Evolutionary conservation across 2,888 invertebrate genomes (phyloP).

Genomic region (Caenorhabditis sinica): DNA sequence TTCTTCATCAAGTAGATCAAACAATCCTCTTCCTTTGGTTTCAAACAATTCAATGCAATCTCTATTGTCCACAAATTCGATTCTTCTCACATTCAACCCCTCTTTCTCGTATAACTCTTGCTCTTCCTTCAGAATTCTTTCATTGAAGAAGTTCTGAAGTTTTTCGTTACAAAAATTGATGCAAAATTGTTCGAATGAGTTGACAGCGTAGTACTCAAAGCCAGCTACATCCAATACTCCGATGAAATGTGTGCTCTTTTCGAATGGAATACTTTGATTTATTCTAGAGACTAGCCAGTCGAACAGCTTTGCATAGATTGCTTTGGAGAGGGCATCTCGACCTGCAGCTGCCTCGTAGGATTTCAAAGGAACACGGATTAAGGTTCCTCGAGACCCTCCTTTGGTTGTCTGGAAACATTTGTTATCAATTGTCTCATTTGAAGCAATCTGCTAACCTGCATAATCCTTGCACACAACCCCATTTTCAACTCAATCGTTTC

Average conservation of each 20-base stretch:
- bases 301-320: conserved; percentile 95
- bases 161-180: conserved; percentile 99
- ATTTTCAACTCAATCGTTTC: conserved; percentile 90
- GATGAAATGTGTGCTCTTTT: conserved; percentile 93
- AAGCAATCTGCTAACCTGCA: conserved; percentile 89
- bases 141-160: conserved; percentile 98
- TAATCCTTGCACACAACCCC: conserved; percentile 92
- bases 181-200: conserved; percentile 94
- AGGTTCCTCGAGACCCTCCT: conserved; percentile 93
- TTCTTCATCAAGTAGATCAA: conserved; percentile 90
- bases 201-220: conserved; percentile 92
- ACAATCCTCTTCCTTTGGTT: conserved; percentile 91
- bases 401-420: conserved; percentile 87
- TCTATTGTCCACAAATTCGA: conserved; percentile 96
- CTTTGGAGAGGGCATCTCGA: conserved; percentile 96
- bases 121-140: conserved; percentile 87
- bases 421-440: too few species aligned
- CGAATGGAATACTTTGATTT: conserved; percentile 96
- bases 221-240: conserved; percentile 98
- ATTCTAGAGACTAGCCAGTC: conserved; percentile 95
- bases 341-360: conserved; percentile 94
- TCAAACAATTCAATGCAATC: conserved; percentile 91
- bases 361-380: conserved; percentile 97
- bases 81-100: conserved; percentile 94
- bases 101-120: conserved; percentile 95